These are phyloP conservation scores for Chloroceryle amazona DNA, from an alignment of 2,797 vertebrate species.

Conservation along the genomic window DNA sequence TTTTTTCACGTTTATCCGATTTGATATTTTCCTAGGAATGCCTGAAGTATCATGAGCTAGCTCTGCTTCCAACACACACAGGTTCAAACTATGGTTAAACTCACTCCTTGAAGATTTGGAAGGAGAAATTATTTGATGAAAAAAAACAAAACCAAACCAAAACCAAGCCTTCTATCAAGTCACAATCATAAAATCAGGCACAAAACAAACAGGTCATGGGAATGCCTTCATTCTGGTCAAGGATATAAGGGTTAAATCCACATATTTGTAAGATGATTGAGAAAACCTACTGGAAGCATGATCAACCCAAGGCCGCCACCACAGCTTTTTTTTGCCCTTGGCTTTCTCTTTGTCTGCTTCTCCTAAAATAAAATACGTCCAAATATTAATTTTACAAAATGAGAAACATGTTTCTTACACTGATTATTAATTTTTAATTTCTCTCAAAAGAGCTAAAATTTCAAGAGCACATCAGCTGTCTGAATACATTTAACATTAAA, in stretches of 20 bases:
- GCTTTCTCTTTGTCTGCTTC: conserved; percentile 98
- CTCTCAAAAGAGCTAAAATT: conserved; percentile 55
- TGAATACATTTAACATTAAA: conserved; percentile 14
- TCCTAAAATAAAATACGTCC: conserved; percentile 98
- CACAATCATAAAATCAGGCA: conserved; percentile 85
- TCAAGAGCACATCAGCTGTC: conserved; percentile 55
- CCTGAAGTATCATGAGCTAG: not conserved
- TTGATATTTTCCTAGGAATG: not conserved
- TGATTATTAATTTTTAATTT: conserved; percentile 70
- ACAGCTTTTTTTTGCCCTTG: conserved; percentile 99
- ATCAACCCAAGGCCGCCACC: conserved; percentile 99
- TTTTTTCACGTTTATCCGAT: not conserved
- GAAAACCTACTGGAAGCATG: conserved; percentile 99
- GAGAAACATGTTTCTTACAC: conserved; percentile 80
- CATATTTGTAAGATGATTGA: conserved; percentile 91
- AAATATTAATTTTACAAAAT: conserved; percentile 91
- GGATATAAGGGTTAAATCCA: conserved; percentile 95
- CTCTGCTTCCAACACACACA: not conserved
- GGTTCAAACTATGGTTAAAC: not conserved
- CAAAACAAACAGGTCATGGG: conserved; percentile 75
- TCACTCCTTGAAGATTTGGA: not conserved
- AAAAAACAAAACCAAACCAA: not conserved
- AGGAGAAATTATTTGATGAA: not conserved
- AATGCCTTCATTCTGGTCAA: conserved; percentile 94
- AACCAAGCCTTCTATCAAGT: conserved; percentile 78